Conservation (phyloP, 2,888 invertebrate genomes). For the Hipparchia sbordonii region DNA sequence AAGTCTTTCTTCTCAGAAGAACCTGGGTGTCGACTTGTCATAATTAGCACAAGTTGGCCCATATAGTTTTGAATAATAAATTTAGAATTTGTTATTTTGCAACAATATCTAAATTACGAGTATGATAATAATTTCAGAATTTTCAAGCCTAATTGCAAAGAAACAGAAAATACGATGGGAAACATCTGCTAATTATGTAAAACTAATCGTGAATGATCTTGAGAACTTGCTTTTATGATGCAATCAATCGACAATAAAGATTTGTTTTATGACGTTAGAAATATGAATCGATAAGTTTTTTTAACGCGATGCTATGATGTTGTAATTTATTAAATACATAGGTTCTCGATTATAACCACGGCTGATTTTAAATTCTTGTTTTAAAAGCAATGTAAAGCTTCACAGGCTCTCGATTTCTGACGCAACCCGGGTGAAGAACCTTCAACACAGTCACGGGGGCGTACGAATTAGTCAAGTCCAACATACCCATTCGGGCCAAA, state of each 20-base stretch:
- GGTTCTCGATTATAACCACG: background rate
- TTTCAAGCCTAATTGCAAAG: constrained; percentile 19
- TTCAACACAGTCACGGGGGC: no score
- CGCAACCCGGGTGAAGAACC: no score
- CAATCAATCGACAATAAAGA: constrained; percentile 61
- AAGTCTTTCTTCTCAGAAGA: no score
- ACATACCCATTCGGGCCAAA: no score
- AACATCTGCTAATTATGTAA: constrained; percentile 47
- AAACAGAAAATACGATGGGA: constrained; percentile 53
- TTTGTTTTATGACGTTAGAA: constrained; percentile 47
- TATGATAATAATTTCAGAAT: background rate
- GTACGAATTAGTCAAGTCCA: no score
- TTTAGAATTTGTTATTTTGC: no score
- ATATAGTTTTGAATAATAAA: no score
- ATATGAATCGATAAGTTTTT: background rate
- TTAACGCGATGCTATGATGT: background rate
- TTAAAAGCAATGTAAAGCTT: no score
- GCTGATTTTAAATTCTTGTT: background rate
- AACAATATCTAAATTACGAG: no score
- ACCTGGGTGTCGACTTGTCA: no score
- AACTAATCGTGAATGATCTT: constrained; percentile 51
- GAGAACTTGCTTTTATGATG: constrained; percentile 68
- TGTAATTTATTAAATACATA: background rate
- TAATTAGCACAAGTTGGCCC: no score
- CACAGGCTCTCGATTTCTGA: no score